Base-by-base conservation (phyloP, 2,113 vertebrate species). In the Tragelaphus strepsiceros region DNA sequence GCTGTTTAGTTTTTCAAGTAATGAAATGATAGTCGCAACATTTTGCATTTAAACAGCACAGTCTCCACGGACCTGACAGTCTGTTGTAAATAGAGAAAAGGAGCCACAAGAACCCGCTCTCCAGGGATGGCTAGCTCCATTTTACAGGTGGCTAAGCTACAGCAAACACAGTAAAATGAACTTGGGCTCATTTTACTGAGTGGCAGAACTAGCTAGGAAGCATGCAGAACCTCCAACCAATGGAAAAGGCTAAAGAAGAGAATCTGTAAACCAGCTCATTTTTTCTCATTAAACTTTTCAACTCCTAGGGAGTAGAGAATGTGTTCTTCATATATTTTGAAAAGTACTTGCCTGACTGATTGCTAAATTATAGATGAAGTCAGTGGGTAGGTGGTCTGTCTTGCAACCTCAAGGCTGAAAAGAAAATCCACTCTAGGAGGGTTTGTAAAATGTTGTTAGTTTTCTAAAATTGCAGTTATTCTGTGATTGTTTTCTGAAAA, bases 21-120 rank as follows among this genome's bases (percentile, higher is more conserved):
- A 97, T 95, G 92, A 98, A 97, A 98, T 46, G 94, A 96, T 78
- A 97, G 95, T 97, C 91, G 87, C 35, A 97, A 86, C 93, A 91
- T 81, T 97, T 95, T 97, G 82, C 83, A 87, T 96, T 97, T 95
- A 96, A 95, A 89, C 82, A 90, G 88, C 81, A 49, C 28, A 46
- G 61, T 91, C 91, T 81, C 81, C 28, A 49, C 51, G 71, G 93
- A 67, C 58, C 39, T 64, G 53, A 56, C 82, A 53, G 53, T 92
- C 81, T 74, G 51, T 43, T 94, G 61, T 95, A 85, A 97, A 71
- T 24, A 54, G 46, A 96, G 58, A 64, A 94, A 85, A 87, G 21
- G 83, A 58, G 62, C 88, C 64, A 28, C 32, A 58, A 67, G 58
- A 71, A 49, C 6, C 22, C 62, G n/a, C 22, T 71, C 21, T 56